Conservation (phyloP, 2,888 invertebrate genomes). For the Meiosimyza platycephala region DNA sequence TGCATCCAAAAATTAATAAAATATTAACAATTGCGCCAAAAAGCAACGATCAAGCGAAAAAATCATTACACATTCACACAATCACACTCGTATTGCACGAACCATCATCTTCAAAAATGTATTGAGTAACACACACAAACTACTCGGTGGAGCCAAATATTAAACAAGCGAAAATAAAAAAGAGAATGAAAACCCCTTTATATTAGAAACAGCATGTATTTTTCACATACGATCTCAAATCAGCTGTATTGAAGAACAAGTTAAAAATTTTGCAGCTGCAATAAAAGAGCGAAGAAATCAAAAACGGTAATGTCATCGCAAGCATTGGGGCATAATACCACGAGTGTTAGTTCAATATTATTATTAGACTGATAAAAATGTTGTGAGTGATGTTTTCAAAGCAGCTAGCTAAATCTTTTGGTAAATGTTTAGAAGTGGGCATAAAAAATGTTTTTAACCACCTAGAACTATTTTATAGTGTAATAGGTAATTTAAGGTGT, state of each 20-base stretch:
- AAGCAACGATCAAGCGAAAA: conserved; percentile 1
- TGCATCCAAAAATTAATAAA: not conserved
- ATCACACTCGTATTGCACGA: not conserved
- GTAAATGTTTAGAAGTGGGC: no score
- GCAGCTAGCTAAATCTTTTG: no score
- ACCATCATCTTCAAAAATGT: not conserved
- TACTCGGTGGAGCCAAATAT: conserved; percentile 13
- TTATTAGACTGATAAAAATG: no score
- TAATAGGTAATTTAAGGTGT: no score
- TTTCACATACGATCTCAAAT: no score
- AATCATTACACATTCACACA: not conserved
- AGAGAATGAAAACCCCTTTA: conserved; percentile 10
- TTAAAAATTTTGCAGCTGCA: not conserved
- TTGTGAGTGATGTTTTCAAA: no score
- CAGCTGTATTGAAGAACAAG: not conserved
- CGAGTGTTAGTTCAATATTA: no score
- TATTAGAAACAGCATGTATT: not conserved
- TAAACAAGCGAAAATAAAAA: conserved; percentile 26
- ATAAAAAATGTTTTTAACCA: no score
- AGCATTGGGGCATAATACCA: no score
- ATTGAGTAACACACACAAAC: conserved; percentile 12
- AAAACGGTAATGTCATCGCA: no score
- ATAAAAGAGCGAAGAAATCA: no score
- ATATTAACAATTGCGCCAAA: not conserved
- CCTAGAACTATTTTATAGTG: no score